These are phyloP conservation scores for Pygoscelis adeliae DNA, from an alignment of 2,113 vertebrate genomes.

Conservation along the genomic window DNA sequence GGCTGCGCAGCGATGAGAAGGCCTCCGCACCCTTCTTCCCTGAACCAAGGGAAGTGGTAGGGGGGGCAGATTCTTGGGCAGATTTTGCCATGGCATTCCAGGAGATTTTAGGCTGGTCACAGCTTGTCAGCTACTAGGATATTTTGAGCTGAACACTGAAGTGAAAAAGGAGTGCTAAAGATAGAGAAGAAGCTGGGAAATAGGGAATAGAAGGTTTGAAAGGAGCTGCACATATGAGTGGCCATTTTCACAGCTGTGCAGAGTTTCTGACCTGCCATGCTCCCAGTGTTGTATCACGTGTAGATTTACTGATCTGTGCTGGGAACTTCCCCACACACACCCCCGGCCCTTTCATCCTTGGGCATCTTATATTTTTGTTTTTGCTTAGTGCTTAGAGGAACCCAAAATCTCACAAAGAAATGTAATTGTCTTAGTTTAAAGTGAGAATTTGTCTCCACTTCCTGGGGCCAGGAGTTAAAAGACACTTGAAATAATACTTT, in stretches of 20 bases:
- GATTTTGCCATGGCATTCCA: not conserved
- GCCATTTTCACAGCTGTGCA: not conserved
- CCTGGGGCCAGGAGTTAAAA: not conserved
- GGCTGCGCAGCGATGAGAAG: not conserved
- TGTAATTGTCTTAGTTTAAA: not conserved
- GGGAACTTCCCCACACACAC: not conserved
- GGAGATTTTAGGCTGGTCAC: not conserved
- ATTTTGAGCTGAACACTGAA: constrained; percentile 17
- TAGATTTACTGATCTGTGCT: not conserved
- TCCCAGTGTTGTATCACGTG: not conserved
- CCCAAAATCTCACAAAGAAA: not conserved
- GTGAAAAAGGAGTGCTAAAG: constrained; percentile 9
- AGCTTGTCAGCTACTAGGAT: not conserved
- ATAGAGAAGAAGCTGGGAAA: not conserved
- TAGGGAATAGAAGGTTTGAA: not conserved
- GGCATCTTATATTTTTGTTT: not conserved
- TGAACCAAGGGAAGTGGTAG: not conserved
- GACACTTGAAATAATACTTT: not conserved
- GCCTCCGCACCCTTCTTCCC: not conserved
- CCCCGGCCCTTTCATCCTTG: not conserved
- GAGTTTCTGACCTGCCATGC: not conserved
- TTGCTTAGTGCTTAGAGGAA: not conserved
- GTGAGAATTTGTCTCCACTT: not conserved
- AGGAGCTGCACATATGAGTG: not conserved
- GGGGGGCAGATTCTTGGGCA: not conserved